Evolutionary conservation across 2,888 invertebrate genomes (phyloP).

Genomic region (Hyposoter dolosus): DNA sequence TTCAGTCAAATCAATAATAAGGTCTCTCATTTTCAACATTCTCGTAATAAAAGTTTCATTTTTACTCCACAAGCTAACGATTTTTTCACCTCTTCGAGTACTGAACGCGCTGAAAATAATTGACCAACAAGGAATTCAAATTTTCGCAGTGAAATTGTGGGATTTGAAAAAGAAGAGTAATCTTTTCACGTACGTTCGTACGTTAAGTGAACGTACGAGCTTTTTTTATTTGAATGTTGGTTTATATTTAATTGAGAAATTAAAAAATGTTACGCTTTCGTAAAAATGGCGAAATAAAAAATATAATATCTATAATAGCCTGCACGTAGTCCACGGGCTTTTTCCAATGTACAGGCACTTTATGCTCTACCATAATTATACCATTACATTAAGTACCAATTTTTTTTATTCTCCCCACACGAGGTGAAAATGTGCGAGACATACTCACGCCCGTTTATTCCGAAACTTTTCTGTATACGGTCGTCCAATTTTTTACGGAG

Average conservation of each 20-base stretch:
- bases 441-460: not conserved
- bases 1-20: not conserved
- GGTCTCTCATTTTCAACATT: not conserved
- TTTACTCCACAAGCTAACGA: not conserved
- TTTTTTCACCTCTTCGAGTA: not conserved
- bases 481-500: slow-evolving; percentile 14
- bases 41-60: not conserved
- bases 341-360: not conserved
- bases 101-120: too few relatives aligned
- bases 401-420: not conserved
- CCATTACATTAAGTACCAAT: slow-evolving; percentile 32
- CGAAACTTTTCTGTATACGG: slow-evolving; percentile 10
- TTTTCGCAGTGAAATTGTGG: not conserved
- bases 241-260: not conserved
- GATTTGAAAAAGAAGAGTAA: not conserved
- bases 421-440: slow-evolving; percentile 28
- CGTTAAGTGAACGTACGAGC: not conserved
- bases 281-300: slow-evolving; percentile 8
- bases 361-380: slow-evolving; percentile 21
- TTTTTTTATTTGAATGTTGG: not conserved
- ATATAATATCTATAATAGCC: slow-evolving; percentile 7
- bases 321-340: not conserved
- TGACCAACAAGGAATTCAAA: not conserved
- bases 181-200: not conserved
- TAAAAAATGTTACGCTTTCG: not conserved